phyloP scores from a whole-genome alignment of 2,888 invertebrate species.

The Hetaerina titia region DNA sequence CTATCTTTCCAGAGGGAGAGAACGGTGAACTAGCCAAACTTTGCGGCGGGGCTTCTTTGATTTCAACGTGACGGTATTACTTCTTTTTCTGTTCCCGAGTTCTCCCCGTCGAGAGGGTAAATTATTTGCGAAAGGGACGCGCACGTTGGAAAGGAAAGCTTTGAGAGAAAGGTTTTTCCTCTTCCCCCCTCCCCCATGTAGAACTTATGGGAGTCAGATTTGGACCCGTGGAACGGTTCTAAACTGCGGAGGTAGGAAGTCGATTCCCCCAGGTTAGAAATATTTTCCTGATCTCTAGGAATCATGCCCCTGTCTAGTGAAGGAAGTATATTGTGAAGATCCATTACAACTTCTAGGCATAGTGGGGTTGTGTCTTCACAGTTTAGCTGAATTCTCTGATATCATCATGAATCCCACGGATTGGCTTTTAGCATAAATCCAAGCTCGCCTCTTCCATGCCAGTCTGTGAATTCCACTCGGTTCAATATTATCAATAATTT shows the following conservation, averaged over 20 bases:
- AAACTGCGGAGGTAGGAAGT: not conserved
- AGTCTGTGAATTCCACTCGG: too few species aligned
- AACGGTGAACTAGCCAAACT: not conserved
- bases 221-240: not conserved
- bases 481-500: too few species aligned
- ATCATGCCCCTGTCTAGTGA: not conserved
- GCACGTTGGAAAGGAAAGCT: not conserved
- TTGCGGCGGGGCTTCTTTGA: constrained; percentile 1
- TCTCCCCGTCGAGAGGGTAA: not conserved
- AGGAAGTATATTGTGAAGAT: not conserved
- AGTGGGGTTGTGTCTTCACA: not conserved
- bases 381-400: too few species aligned
- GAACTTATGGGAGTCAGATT: not conserved
- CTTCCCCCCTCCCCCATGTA: not conserved
- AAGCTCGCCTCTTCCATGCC: too few species aligned
- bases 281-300: not conserved
- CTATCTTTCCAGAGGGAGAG: not conserved
- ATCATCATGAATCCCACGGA: too few species aligned
- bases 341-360: not conserved
- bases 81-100: not conserved
- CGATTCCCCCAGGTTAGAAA: not conserved
- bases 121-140: not conserved
- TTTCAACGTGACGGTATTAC: not conserved
- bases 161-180: not conserved
- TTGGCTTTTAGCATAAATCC: too few species aligned